phyloP scores from a whole-genome alignment of 2,888 invertebrate species.

The Entomobrya proxima region DNA sequence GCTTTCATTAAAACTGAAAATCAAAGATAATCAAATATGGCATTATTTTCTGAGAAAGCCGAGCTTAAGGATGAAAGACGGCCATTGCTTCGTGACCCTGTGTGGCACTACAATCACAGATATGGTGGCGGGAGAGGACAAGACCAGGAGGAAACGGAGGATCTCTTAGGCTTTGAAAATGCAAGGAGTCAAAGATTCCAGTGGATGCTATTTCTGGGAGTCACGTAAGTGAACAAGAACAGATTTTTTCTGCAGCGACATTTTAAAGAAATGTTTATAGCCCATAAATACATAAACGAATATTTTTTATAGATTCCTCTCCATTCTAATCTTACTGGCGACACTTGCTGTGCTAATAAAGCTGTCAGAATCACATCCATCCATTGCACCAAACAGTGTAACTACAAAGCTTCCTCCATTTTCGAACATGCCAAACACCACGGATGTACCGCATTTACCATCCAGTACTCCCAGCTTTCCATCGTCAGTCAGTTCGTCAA shows the following conservation, averaged over 20 bases:
- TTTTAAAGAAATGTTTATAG: neutral
- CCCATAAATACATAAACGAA: neutral
- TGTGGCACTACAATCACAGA: constrained; percentile 20
- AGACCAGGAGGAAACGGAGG: neutral
- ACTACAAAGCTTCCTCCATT: neutral
- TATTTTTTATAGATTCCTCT: constrained; percentile 22
- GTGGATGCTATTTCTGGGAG: constrained; percentile 55
- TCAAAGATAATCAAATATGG: neutral
- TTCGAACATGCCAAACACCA: neutral
- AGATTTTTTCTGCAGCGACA: neutral
- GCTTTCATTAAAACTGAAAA: neutral
- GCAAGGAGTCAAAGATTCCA: constrained; percentile 44
- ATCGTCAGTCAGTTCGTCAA: neutral
- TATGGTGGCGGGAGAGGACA: neutral
- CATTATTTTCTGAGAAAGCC: constrained; percentile 29
- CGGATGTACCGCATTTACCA: too few species aligned
- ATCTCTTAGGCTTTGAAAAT: constrained; percentile 15
- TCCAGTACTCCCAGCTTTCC: neutral
- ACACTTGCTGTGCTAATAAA: constrained; percentile 44
- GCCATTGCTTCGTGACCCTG: constrained; percentile 56
- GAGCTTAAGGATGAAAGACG: constrained; percentile 31
- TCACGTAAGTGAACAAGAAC: constrained; percentile 50
- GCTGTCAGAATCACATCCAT: constrained; percentile 26
- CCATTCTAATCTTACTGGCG: constrained; percentile 32
- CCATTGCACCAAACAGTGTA: neutral